Percentiles rank a stretch among this genome's conserved stretches.
Conservation (phyloP, 2,113 vertebrate genomes). For the Lycocorax pyrrhopterus region DNA sequence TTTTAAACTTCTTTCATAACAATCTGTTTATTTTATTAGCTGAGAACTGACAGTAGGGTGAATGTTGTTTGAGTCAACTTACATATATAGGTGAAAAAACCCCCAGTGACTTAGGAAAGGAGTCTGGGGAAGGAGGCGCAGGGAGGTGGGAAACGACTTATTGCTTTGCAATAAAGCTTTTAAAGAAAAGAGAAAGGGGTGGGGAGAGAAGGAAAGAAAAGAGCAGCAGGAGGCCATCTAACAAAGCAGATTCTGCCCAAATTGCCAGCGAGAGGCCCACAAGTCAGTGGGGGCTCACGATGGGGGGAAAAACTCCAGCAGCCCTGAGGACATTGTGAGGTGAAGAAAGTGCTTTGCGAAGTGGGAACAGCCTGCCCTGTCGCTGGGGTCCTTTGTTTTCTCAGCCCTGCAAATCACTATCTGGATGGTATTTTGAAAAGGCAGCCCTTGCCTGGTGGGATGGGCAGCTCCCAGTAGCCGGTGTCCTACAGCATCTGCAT, state of each 20-base stretch:
- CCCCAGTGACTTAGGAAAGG: neutral
- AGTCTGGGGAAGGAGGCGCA: neutral
- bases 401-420: neutral
- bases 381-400: neutral
- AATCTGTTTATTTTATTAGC: neutral
- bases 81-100: neutral
- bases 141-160: constrained; percentile 31
- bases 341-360: neutral
- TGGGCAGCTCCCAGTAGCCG: neutral
- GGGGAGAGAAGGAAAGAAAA: constrained; percentile 9
- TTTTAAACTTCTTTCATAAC: neutral
- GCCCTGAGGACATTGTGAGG: neutral
- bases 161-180: constrained; percentile 44
- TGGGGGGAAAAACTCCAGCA: neutral
- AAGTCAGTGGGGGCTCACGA: neutral
- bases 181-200: constrained; percentile 18
- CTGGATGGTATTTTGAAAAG: neutral
- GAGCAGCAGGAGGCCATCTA: constrained; percentile 41
- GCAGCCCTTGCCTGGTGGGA: neutral
- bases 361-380: neutral
- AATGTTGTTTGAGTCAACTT: neutral
- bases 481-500: neutral
- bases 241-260: constrained; percentile 55
- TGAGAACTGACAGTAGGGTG: neutral
- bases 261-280: constrained; percentile 30